These are phyloP conservation scores for Tinea trinotella DNA, from an alignment of 2,888 invertebrate species.

Conservation along the genomic window DNA sequence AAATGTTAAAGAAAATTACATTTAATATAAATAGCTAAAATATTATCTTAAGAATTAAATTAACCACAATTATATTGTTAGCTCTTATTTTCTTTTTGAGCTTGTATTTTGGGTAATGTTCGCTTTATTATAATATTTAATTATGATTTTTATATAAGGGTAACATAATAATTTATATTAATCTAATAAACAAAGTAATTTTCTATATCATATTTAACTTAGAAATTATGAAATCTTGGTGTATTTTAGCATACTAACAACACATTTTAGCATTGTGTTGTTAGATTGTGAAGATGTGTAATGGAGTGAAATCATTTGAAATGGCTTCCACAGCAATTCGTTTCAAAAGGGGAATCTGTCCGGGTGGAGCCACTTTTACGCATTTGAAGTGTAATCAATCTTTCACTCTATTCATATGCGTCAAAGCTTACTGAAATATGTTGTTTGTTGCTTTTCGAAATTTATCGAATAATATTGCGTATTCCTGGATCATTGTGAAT, in stretches of 20 bases:
- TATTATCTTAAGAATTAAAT: neutral
- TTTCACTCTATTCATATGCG: constrained; percentile 21
- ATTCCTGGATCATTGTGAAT: neutral
- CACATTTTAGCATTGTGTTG: neutral
- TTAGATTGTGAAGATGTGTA: constrained; percentile 9
- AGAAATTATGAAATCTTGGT: neutral
- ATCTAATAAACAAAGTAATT: neutral
- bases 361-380: neutral
- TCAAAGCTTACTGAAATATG: constrained; percentile 16
- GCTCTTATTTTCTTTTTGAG: neutral
- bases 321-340: constrained; percentile 2
- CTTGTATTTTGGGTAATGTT: neutral
- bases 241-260: neutral
- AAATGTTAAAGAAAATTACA: neutral
- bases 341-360: constrained; percentile 11
- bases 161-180: neutral
- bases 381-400: constrained; percentile 21
- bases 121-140: neutral
- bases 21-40: neutral
- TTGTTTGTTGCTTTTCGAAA: constrained; percentile 6
- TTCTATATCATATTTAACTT: neutral
- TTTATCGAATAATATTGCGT: neutral
- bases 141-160: too few species aligned
- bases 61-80: neutral
- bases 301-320: constrained; percentile 13